Conservation (phyloP, 2,797 vertebrate species). For the Aeoliscus strigatus region DNA sequence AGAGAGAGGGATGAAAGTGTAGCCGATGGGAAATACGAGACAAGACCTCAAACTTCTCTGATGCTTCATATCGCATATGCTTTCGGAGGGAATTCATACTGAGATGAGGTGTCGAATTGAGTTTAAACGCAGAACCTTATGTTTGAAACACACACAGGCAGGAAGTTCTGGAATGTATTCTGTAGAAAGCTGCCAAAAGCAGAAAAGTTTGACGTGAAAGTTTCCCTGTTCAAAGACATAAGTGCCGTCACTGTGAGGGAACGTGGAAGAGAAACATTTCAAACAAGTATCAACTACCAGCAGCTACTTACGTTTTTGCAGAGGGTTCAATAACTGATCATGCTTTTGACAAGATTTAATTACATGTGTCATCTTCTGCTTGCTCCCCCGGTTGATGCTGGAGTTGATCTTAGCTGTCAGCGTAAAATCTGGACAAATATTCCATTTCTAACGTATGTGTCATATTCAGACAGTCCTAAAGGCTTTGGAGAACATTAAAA, state of each 20-base stretch:
- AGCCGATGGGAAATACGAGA: slow-evolving; percentile 73
- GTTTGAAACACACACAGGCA: slow-evolving; percentile 56
- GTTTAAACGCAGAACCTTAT: slow-evolving; percentile 69
- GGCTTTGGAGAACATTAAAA: neutral
- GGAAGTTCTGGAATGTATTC: slow-evolving; percentile 47
- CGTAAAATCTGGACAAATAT: too few species aligned
- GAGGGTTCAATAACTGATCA: too few species aligned
- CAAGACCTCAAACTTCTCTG: slow-evolving; percentile 68
- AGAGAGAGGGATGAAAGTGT: slow-evolving; percentile 71
- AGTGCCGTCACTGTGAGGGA: slow-evolving; percentile 16
- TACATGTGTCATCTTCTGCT: too few species aligned
- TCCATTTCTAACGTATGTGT: too few species aligned
- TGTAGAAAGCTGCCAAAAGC: slow-evolving; percentile 53
- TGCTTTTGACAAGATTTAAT: too few species aligned
- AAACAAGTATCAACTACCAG: neutral
- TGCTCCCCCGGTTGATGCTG: too few species aligned
- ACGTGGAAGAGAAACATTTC: slow-evolving; percentile 6
- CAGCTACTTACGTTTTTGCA: neutral
- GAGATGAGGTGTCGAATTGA: slow-evolving; percentile 70
- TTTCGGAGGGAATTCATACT: slow-evolving; percentile 62
- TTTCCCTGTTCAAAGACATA: slow-evolving; percentile 26
- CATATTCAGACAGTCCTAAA: too few species aligned
- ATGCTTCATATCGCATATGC: slow-evolving; percentile 58
- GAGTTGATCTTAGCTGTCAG: too few species aligned
- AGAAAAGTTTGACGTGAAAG: slow-evolving; percentile 51